Conservation (phyloP, 1,140 invertebrate species). For the Neodiprion fabricii region DNA sequence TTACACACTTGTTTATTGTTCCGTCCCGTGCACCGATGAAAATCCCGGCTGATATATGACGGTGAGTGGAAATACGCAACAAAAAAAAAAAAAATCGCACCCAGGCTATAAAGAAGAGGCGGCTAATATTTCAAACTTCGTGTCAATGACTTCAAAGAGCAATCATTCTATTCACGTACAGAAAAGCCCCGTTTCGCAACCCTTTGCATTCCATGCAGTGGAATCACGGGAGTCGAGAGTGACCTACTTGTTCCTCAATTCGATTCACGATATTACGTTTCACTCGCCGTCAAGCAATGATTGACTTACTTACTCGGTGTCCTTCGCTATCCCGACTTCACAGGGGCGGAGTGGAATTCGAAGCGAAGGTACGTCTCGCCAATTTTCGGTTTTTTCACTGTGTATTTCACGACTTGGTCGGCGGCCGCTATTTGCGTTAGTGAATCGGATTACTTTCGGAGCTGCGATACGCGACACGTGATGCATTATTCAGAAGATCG, state of each 20-base stretch:
- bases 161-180: conserved; percentile 44
- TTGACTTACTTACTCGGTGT: conserved; percentile 33
- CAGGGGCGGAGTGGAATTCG: neutral
- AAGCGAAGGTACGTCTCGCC: neutral
- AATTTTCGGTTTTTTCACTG: no score
- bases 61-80: neutral
- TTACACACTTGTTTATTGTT: neutral
- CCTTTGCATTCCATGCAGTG: conserved; percentile 33
- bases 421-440: no score
- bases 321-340: conserved; percentile 16
- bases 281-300: conserved; percentile 39
- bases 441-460: no score
- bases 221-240: conserved; percentile 36
- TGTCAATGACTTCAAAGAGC: conserved; percentile 44
- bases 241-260: conserved; percentile 45
- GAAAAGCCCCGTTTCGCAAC: conserved; percentile 30
- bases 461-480: no score
- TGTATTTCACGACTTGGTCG: no score
- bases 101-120: neutral
- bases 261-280: conserved; percentile 45
- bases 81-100: no score
- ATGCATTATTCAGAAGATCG: no score
- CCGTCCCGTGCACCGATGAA: neutral
- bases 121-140: neutral
- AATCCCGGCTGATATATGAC: neutral